phyloP scores from a whole-genome alignment of 2,113 vertebrate genomes.

The Neogobius melanostomus region DNA sequence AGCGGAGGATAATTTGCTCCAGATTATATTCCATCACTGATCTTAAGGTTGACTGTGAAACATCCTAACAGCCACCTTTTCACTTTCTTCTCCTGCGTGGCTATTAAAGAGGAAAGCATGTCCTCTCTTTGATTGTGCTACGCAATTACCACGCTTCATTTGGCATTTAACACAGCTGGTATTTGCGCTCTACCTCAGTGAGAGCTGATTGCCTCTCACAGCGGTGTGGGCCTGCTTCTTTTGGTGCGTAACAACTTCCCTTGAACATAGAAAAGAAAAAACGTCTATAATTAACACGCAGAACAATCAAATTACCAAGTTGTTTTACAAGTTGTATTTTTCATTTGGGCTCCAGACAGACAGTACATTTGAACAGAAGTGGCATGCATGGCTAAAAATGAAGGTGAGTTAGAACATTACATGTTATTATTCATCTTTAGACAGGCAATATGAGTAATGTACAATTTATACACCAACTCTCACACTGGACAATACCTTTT shows the following conservation, averaged over 20 bases:
- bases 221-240: slow-evolving; percentile 17
- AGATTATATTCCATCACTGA: slow-evolving; percentile 51
- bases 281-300: slow-evolving; percentile 4
- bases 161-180: slow-evolving; percentile 70
- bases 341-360: slow-evolving; percentile 24
- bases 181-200: slow-evolving; percentile 32
- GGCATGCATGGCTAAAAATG: slow-evolving; percentile 59
- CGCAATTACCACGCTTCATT: slow-evolving; percentile 57
- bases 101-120: slow-evolving; percentile 31
- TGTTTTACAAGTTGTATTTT: slow-evolving; percentile 8
- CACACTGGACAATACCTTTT: slow-evolving; percentile 31
- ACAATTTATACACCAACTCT: slow-evolving; percentile 46
- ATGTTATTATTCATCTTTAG: slow-evolving; percentile 32
- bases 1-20: slow-evolving; percentile 59
- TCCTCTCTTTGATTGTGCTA: slow-evolving; percentile 58
- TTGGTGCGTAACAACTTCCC: slow-evolving; percentile 28
- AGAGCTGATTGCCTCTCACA: slow-evolving; percentile 44
- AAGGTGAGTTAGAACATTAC: slow-evolving; percentile 25
- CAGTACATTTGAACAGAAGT: slow-evolving; percentile 43
- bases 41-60: slow-evolving; percentile 57
- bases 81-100: slow-evolving; percentile 30
- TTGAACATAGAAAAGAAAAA: slow-evolving; percentile 31
- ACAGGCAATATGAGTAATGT: slow-evolving; percentile 45
- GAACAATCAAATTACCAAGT: background rate
- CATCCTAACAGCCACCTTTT: slow-evolving; percentile 47